Conservation (phyloP, 2,113 vertebrate species). For the Triplophysa dalaica region DNA sequence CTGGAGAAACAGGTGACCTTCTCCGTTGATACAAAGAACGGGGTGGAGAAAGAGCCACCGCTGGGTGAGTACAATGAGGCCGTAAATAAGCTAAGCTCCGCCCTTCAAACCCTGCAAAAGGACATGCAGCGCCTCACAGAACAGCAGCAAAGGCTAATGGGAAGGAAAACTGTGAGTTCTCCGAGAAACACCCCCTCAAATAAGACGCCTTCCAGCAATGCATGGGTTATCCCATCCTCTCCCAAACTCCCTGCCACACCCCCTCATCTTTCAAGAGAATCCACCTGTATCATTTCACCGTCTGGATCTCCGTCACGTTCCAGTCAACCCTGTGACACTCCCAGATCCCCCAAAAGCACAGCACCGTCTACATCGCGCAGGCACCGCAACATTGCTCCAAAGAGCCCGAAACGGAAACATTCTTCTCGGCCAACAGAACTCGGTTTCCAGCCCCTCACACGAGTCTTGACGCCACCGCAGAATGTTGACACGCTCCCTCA, state of each 20-base stretch:
- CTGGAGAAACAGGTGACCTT: conserved; percentile 85
- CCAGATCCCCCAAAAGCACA: conserved; percentile 66
- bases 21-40: conserved; percentile 76
- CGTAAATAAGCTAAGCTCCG: conserved; percentile 83
- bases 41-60: conserved; percentile 54
- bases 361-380: conserved; percentile 69
- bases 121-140: conserved; percentile 90
- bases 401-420: conserved; percentile 76
- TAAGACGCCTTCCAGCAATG: conserved; percentile 64
- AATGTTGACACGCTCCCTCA: conserved; percentile 88
- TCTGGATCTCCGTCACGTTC: conserved; percentile 62
- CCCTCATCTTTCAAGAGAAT: conserved; percentile 60
- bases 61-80: conserved; percentile 84
- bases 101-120: conserved; percentile 80
- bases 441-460: conserved; percentile 79
- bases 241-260: conserved; percentile 57
- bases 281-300: conserved; percentile 58
- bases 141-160: conserved; percentile 86
- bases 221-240: conserved; percentile 73
- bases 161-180: conserved; percentile 67
- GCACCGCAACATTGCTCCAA: conserved; percentile 62
- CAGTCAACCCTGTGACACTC: conserved; percentile 55
- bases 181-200: conserved; percentile 61
- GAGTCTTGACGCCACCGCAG: conserved; percentile 80
- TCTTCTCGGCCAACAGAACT: conserved; percentile 79